Evolutionary conservation across 35 echinoderm and acorn worm species (phyloP).

Genomic region (Apostichopus japonicus): DNA sequence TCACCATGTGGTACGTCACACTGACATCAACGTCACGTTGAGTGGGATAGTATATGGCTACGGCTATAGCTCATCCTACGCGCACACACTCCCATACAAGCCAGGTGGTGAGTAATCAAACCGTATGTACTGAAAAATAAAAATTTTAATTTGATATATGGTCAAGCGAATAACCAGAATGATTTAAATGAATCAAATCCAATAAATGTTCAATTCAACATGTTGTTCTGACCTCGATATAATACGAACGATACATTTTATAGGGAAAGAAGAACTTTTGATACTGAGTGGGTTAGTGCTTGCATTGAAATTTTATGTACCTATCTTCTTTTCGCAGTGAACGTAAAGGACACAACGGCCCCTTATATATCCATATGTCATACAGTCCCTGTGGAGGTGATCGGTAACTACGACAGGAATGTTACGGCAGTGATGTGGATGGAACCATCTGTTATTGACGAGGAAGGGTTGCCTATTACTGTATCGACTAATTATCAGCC

Average conservation of each 20-base stretch:
- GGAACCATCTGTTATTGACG: conserved; percentile 26
- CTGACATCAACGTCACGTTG: background rate
- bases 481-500: background rate
- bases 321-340: background rate
- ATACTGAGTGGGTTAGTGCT: no score
- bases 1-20: background rate
- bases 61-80: background rate
- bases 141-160: no score
- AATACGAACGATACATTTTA: no score
- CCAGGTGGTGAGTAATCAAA: background rate
- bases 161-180: no score
- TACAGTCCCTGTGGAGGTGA: background rate
- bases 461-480: background rate
- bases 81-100: background rate
- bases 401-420: background rate
- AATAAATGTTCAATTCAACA: no score
- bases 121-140: no score
- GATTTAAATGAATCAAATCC: no score
- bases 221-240: no score
- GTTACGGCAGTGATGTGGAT: background rate
- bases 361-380: conserved; percentile 3
- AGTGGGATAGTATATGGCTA: conserved; percentile 15
- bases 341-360: background rate
- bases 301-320: no score
- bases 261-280: no score